Base-by-base conservation (phyloP, 2,888 invertebrate genomes). In the Limenitis camilla region DNA sequence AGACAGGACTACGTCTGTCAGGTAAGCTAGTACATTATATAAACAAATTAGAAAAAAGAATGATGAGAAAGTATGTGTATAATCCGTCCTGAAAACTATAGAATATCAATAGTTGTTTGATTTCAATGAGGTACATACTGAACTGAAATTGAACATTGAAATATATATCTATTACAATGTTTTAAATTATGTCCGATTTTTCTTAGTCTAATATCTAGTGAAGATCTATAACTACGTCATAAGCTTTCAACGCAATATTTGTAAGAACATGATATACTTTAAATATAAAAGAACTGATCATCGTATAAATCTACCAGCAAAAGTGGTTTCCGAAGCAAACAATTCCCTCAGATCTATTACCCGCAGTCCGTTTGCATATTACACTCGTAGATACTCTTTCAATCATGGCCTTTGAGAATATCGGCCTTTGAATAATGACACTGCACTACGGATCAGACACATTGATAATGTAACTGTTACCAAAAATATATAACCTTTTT, bases 331-430 rank as follows among this genome's bases (percentile, higher is more conserved):
- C 33, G 9, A 19, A 33, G 40, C 72, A 78, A 77, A 77, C 76
- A 76, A 29, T 66, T 67, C 66, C 71, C 71, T 73, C 71, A 67
- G 69, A 35, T 61, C 73, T 64, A 78, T 81, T 80, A 78, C 80
- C 72, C 74, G 72, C 71, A 71, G 67, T 71, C 66, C 62, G 74
- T 81, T 79, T 78, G 72, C 11, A 30, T 19, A 45, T 11, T 65
- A 58, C 61, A 62, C 61, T 65, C 62, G 61, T 65, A 64, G 67
- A 64, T 66, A 62, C 69, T 70, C 77, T 78, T 79, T 78, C 78
- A 81, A 79, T 81, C 74, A 76, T 69, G 67, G 59, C 69, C 74
- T 72, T 74, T 73, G 72, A 73, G 76, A 68, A 74, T 32, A 41
- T 42, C 49, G 35, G 47, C 33, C 32, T 48, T 45, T 49, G 33